A percentile compares a stretch with the other conserved stretches of the same genome.
phyloP scores from a whole-genome alignment of 2,888 invertebrate genomes.

The Dicyrtomina minuta region DNA sequence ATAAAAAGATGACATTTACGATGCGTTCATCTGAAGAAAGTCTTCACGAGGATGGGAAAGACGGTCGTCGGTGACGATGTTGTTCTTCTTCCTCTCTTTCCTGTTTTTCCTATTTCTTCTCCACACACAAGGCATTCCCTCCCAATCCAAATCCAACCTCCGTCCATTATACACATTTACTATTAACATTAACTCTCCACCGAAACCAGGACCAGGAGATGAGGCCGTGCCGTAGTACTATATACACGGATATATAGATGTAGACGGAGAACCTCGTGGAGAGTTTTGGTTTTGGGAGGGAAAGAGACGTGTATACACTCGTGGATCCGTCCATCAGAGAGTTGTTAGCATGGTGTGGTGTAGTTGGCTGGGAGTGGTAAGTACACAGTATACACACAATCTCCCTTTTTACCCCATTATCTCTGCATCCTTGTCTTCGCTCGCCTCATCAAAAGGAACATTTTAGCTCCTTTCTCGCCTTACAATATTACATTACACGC shows the following conservation, averaged over 20 bases:
- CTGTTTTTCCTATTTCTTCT: slow-evolving; percentile 15
- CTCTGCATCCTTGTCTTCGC: slow-evolving; percentile 22
- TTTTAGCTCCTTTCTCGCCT: slow-evolving; percentile 8
- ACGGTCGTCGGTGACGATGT: slow-evolving; percentile 33
- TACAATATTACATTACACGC: slow-evolving; percentile 7
- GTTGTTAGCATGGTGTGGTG: background rate
- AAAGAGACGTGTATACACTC: no score
- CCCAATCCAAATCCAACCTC: background rate
- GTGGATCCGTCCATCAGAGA: background rate
- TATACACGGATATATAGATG: no score
- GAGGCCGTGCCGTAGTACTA: no score
- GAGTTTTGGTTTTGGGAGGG: no score
- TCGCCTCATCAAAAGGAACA: slow-evolving; percentile 10
- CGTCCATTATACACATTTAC: background rate
- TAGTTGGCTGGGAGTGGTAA: background rate
- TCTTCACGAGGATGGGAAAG: slow-evolving; percentile 28
- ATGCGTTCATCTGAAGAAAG: slow-evolving; percentile 41
- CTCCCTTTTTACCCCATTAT: slow-evolving; percentile 14
- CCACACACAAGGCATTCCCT: no score
- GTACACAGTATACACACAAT: background rate
- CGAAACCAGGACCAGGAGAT: no score
- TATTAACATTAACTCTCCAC: no score
- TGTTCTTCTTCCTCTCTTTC: slow-evolving; percentile 33
- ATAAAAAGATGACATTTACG: slow-evolving; percentile 54
- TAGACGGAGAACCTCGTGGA: no score